A percentile compares a stretch with the other conserved stretches of the same genome.
Conservation (phyloP, 2,113 vertebrate genomes). For the Hippocampus mohnikei region DNA sequence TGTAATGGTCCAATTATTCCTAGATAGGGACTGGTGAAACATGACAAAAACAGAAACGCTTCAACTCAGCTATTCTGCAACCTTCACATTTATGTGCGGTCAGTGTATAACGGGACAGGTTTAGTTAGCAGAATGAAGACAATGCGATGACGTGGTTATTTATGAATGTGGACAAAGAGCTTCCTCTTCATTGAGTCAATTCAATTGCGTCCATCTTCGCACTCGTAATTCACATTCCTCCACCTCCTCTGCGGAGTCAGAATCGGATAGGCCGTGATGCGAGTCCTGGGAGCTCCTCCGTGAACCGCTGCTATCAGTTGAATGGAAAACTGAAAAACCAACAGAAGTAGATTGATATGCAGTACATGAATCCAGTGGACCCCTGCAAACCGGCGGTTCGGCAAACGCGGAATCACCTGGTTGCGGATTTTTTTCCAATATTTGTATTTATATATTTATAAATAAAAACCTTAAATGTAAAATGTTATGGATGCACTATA, state of each 20-base stretch:
- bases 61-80: not conserved
- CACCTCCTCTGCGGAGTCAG: slow-evolving; percentile 83
- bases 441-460: no score
- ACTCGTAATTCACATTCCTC: slow-evolving; percentile 88
- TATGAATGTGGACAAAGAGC: slow-evolving; percentile 20
- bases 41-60: not conserved
- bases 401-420: no score
- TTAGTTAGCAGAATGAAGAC: slow-evolving; percentile 12
- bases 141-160: slow-evolving; percentile 20
- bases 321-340: slow-evolving; percentile 70
- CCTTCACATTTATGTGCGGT: slow-evolving; percentile 11
- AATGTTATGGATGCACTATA: no score
- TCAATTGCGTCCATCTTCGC: slow-evolving; percentile 13
- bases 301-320: slow-evolving; percentile 85
- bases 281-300: slow-evolving; percentile 87
- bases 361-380: no score
- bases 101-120: slow-evolving; percentile 2
- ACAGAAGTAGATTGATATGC: not conserved
- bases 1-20: not conserved
- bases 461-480: not conserved
- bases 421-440: no score
- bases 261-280: slow-evolving; percentile 79
- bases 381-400: no score
- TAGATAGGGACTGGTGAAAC: not conserved
- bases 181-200: not conserved